Evolutionary conservation across 2,797 vertebrate genomes (phyloP).

Genomic region (Artibeus jamaicensis): DNA sequence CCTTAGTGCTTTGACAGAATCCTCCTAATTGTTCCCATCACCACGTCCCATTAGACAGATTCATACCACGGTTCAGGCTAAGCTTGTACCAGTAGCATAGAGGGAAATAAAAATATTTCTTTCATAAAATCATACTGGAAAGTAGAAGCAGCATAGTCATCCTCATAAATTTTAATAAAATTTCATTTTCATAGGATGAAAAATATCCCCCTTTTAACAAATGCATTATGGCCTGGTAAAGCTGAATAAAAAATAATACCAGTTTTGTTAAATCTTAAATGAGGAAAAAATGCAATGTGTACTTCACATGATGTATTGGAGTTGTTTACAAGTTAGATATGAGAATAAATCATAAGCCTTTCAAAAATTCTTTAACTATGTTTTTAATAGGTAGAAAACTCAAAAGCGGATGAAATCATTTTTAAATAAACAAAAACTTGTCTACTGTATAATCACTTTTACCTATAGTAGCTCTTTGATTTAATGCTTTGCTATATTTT

Average conservation of each 20-base stretch:
- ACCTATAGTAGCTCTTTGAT: neutral
- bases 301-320: no score
- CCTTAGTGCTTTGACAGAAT: neutral
- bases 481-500: neutral
- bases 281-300: no score
- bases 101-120: neutral
- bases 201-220: neutral
- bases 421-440: neutral
- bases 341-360: neutral
- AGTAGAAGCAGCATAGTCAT: neutral
- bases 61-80: neutral
- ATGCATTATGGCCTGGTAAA: neutral
- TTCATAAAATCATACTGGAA: neutral
- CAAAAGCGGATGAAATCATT: neutral
- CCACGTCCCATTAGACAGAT: neutral
- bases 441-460: neutral
- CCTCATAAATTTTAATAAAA: neutral
- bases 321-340: neutral
- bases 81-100: neutral
- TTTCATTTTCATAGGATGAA: neutral
- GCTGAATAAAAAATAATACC: neutral
- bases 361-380: no score
- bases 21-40: neutral
- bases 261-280: neutral
- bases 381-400: neutral